phyloP scores from a whole-genome alignment of 1,140 invertebrate genomes.

The Calycopis cecrops region DNA sequence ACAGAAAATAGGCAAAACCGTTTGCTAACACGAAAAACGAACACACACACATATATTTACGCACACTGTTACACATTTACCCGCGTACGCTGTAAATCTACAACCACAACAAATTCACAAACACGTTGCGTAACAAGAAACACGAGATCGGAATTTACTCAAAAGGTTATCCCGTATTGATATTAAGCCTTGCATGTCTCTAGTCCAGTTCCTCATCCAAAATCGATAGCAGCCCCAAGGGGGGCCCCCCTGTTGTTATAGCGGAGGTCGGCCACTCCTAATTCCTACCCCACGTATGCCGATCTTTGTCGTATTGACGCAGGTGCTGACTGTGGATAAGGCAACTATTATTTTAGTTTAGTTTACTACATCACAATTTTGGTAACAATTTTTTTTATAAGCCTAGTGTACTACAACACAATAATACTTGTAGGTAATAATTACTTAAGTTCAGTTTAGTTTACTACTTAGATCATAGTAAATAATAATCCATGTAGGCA shows the following conservation, averaged over 20 bases:
- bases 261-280: constrained; percentile 45
- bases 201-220: constrained; percentile 66
- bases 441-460: too few relatives aligned
- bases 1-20: too few relatives aligned
- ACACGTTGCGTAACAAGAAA: background rate
- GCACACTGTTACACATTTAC: too few relatives aligned
- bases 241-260: constrained; percentile 56
- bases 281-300: constrained; percentile 62
- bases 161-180: constrained; percentile 52
- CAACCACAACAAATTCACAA: background rate
- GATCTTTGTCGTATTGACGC: constrained; percentile 59
- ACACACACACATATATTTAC: too few relatives aligned
- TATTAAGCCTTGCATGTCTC: constrained; percentile 69
- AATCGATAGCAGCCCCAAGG: constrained; percentile 56
- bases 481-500: too few relatives aligned
- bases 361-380: too few relatives aligned
- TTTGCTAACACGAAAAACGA: too few relatives aligned
- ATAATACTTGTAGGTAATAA: too few relatives aligned
- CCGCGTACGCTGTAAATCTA: too few relatives aligned
- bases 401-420: too few relatives aligned
- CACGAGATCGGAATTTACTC: constrained; percentile 19
- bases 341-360: constrained; percentile 22
- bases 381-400: too few relatives aligned
- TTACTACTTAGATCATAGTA: too few relatives aligned
- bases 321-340: constrained; percentile 37